phyloP scores from a whole-genome alignment of 2,797 vertebrate species.

The Psittacula echo region DNA sequence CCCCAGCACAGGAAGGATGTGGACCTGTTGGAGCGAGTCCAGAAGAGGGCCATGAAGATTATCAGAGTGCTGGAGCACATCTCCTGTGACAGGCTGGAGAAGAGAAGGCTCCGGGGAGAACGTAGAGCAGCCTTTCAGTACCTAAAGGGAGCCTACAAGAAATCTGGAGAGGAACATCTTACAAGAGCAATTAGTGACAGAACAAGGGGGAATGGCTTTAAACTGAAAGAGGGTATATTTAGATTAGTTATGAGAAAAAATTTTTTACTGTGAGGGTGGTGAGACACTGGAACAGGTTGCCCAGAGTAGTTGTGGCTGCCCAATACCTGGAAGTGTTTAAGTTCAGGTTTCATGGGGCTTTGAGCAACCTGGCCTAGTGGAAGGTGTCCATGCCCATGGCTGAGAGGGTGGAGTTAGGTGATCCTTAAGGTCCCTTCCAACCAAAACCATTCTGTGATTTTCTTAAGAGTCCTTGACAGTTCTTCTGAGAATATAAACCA shows the following conservation, averaged over 20 bases:
- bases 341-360: not conserved
- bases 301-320: not conserved
- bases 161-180: not conserved
- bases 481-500: not conserved
- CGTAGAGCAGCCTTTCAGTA: not conserved
- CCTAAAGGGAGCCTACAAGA: not conserved
- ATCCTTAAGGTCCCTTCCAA: not conserved
- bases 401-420: not conserved
- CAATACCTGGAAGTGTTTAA: not conserved
- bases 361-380: not conserved
- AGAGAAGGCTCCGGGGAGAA: not conserved
- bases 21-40: not conserved
- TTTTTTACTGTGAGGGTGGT: not conserved
- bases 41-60: not conserved
- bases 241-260: not conserved
- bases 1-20: not conserved
- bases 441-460: not conserved
- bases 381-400: not conserved
- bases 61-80: not conserved
- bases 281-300: not conserved
- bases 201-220: not conserved
- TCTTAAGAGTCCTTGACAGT: not conserved
- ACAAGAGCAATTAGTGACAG: not conserved
- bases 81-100: not conserved
- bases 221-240: not conserved